These are phyloP conservation scores for Virgularia gustaviana DNA, from an alignment of 92 coral and sea anemone species.

Conservation along the genomic window DNA sequence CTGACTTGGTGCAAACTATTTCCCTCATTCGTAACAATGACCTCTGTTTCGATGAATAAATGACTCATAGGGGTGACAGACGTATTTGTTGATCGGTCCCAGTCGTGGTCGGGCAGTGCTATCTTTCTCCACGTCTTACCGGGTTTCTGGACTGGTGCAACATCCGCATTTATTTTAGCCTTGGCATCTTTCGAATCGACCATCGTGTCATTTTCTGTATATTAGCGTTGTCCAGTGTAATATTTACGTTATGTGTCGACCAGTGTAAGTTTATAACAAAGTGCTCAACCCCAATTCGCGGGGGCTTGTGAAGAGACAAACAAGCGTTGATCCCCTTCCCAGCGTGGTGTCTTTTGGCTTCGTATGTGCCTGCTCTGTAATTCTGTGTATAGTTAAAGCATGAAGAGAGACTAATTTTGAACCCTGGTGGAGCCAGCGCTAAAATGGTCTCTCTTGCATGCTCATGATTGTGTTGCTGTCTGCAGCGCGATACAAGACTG, in stretches of 20 bases:
- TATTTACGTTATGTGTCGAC: slow-evolving; percentile 59
- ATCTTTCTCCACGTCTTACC: slow-evolving; percentile 58
- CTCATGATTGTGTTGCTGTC: no score
- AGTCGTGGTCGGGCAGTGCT: slow-evolving; percentile 53
- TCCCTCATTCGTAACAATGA: slow-evolving; percentile 4
- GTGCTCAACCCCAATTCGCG: slow-evolving; percentile 53
- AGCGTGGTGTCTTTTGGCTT: slow-evolving; percentile 60
- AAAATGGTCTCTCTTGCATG: slow-evolving; percentile 49
- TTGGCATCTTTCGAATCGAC: slow-evolving; percentile 56
- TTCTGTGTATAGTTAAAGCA: slow-evolving; percentile 63
- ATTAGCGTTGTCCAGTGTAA: slow-evolving; percentile 42
- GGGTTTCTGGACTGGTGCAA: slow-evolving; percentile 63
- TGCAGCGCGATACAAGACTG: no score
- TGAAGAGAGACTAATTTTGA: slow-evolving; percentile 46
- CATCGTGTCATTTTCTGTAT: slow-evolving; percentile 18
- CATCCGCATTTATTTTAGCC: slow-evolving; percentile 52
- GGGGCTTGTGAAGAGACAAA: no score
- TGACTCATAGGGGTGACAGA: slow-evolving; percentile 68
- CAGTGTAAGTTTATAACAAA: slow-evolving; percentile 55
- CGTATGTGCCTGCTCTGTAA: slow-evolving; percentile 50
- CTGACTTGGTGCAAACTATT: slow-evolving; percentile 28
- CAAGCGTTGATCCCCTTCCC: slow-evolving; percentile 47
- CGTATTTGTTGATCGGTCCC: slow-evolving; percentile 41
- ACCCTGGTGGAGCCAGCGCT: slow-evolving; percentile 35
- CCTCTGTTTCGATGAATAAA: slow-evolving; percentile 51